Conservation (phyloP, 2,797 vertebrate genomes). For the Masticophis lateralis region DNA sequence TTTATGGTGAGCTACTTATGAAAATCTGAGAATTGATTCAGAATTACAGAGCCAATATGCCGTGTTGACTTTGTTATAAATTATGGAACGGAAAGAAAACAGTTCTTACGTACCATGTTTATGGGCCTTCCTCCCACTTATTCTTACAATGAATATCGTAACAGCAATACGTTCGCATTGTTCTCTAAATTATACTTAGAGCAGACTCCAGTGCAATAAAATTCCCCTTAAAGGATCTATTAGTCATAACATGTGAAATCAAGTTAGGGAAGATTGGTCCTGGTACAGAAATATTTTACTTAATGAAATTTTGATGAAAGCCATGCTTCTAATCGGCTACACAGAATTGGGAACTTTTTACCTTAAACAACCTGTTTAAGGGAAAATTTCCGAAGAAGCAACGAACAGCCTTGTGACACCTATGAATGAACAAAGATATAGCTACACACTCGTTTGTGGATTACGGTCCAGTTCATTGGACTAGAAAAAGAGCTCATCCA, state of each 20-base stretch:
- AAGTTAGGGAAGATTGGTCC: slow-evolving; percentile 28
- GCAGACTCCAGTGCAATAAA: not conserved
- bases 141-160: slow-evolving; percentile 35
- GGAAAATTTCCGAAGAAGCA: slow-evolving; percentile 1
- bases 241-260: slow-evolving; percentile 42
- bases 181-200: slow-evolving; percentile 45
- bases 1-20: slow-evolving; percentile 13
- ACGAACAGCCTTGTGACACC: not conserved
- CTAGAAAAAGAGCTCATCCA: not conserved
- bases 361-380: slow-evolving; percentile 2
- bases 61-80: slow-evolving; percentile 20
- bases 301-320: slow-evolving; percentile 59
- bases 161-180: slow-evolving; percentile 21
- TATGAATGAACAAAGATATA: not conserved
- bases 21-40: slow-evolving; percentile 38
- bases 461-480: not conserved
- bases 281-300: slow-evolving; percentile 22
- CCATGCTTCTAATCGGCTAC: slow-evolving; percentile 38
- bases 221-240: slow-evolving; percentile 46
- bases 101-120: slow-evolving; percentile 27
- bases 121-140: slow-evolving; percentile 25
- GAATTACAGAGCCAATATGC: slow-evolving; percentile 21
- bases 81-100: not conserved
- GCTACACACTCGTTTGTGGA: not conserved
- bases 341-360: slow-evolving; percentile 35